phyloP scores from a whole-genome alignment of 2,797 vertebrate species.

The Sciurus carolinensis region DNA sequence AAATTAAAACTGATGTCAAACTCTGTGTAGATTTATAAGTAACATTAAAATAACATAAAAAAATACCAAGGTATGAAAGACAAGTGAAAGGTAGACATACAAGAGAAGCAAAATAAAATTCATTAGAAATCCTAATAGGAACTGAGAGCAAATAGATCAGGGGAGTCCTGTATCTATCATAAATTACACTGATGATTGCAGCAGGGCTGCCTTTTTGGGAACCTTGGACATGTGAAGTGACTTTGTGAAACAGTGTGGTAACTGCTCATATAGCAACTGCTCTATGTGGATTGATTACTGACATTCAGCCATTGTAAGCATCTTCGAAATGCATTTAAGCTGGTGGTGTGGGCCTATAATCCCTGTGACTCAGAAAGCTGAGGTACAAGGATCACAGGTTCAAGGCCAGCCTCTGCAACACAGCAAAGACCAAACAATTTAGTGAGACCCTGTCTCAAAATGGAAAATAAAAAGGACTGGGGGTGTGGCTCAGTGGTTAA shows the following conservation, averaged over 20 bases:
- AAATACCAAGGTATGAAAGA: neutral
- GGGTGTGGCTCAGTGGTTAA: too few relatives aligned
- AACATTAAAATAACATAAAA: neutral
- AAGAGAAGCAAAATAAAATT: neutral
- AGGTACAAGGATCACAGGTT: too few relatives aligned
- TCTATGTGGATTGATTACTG: neutral
- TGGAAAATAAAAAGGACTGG: too few relatives aligned
- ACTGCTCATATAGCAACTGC: neutral
- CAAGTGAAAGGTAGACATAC: neutral
- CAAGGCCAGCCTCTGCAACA: too few relatives aligned
- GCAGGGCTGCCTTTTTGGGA: neutral
- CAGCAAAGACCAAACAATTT: too few relatives aligned
- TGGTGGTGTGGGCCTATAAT: too few relatives aligned
- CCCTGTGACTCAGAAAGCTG: too few relatives aligned
- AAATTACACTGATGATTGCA: fast-evolving
- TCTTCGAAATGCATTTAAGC: neutral
- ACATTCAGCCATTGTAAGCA: neutral
- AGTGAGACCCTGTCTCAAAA: too few relatives aligned
- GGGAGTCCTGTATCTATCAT: too few relatives aligned
- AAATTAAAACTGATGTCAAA: neutral
- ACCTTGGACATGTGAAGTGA: fast-evolving
- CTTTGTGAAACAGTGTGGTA: fast-evolving
- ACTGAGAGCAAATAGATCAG: neutral
- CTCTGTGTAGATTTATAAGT: neutral
- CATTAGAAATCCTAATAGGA: neutral